Evolutionary conservation across 2,888 invertebrate genomes (phyloP), one percentile per base, ranked within the genome.

Genomic region (Drosophila kambysellisi): DNA sequence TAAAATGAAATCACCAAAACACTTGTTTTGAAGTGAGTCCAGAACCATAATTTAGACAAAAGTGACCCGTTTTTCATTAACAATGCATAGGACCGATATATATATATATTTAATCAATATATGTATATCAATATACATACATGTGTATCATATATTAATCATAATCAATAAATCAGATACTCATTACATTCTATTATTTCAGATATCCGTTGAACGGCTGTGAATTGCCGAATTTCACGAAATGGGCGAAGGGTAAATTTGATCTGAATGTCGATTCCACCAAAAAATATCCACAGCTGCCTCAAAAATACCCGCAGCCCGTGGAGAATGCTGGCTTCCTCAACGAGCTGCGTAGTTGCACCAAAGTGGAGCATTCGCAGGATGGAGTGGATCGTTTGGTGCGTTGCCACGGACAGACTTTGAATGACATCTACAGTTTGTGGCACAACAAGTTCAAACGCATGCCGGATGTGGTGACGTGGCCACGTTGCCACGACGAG

Each of bases 391-490:
- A 99, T 91, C 94, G 99, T 50, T 93, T 99, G 69, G 95, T 98
- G 79, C 94, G 99, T 72, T 96, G 98, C 0, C 99, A 99, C 92
- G 99, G 99, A 0, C 99, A 99, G 93, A 98, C 98, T 0, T 93
- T 99, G 57, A 96, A 97, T 82, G 99, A 99, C 91, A 97, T 99
- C 75, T 96, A 96, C 81, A 94, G 95, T 17, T 93, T 99, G 64
- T 94, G 97, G 84, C 94, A 95, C 63, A 96, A 97, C 70, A 93
- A 92, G 52, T 97, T 97, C 88, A 95, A 95, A 66, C 95, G 99
- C 83, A 97, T 99, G 91, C 99, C 99, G 3, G 99, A 99, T 91
- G 93, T 99, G 17, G 97, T 99, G 0, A 94, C 98, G 1, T 99
- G 99, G 99, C 99, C 99, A 50, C 95, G 94, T 51, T 95, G 94